Evolutionary conservation across 2,113 vertebrate genomes (phyloP).

Genomic region (Daphoenositta chrysoptera): DNA sequence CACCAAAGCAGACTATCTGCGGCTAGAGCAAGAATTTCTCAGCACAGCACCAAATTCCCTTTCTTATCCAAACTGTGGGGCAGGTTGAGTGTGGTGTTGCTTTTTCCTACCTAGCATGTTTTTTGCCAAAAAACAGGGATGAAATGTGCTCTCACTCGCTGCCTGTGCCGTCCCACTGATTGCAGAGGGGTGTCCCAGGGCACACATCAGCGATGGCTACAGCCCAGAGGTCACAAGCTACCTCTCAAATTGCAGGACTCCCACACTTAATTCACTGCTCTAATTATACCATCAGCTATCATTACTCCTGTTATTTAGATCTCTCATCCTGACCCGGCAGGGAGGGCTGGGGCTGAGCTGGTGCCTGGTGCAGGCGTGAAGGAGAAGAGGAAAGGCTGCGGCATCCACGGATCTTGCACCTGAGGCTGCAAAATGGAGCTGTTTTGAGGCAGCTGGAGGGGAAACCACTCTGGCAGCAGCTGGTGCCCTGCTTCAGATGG

Average conservation of each 20-base stretch:
- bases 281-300: constrained; percentile 54
- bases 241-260: constrained; percentile 52
- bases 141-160: fast-evolving
- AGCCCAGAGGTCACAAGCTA: constrained; percentile 19
- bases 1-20: background rate
- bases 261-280: constrained; percentile 27
- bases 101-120: fast-evolving
- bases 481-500: fast-evolving
- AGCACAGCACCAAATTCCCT: background rate
- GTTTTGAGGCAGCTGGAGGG: background rate
- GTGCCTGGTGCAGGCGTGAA: background rate
- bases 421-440: background rate
- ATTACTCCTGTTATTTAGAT: constrained; percentile 22
- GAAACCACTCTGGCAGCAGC: background rate
- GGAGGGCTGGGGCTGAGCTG: background rate
- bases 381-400: background rate
- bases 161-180: background rate
- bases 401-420: background rate
- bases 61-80: background rate
- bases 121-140: background rate
- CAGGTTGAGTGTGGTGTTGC: background rate
- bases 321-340: background rate
- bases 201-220: background rate
- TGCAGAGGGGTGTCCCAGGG: constrained; percentile 5
- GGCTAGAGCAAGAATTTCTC: background rate